Conservation (phyloP, 92 coral and sea anemone species). For the Porites evermanni region DNA sequence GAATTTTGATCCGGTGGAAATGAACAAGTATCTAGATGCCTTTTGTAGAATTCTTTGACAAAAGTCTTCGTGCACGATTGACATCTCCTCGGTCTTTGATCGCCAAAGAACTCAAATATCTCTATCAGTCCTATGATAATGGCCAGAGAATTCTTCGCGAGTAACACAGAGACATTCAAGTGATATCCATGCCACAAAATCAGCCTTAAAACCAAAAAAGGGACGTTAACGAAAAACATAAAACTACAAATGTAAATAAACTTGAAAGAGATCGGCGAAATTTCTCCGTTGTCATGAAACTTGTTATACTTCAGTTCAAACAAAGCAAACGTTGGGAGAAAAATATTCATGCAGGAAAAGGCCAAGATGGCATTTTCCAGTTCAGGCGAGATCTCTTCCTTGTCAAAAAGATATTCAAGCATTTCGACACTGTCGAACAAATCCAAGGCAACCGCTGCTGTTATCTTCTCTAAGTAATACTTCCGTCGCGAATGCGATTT, state of each 20-base stretch:
- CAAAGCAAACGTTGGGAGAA: slow-evolving; percentile 86
- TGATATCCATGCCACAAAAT: slow-evolving; percentile 77
- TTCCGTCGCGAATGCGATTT: slow-evolving; percentile 78
- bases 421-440: slow-evolving; percentile 94
- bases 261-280: slow-evolving; percentile 86
- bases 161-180: slow-evolving; percentile 76
- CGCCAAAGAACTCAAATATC: slow-evolving; percentile 83
- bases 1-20: neutral
- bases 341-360: slow-evolving; percentile 83
- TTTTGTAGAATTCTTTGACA: slow-evolving; percentile 61
- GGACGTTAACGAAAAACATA: slow-evolving; percentile 83
- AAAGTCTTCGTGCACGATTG: slow-evolving; percentile 64
- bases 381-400: slow-evolving; percentile 38
- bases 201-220: slow-evolving; percentile 80
- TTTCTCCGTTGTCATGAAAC: slow-evolving; percentile 85
- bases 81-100: slow-evolving; percentile 83
- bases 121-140: slow-evolving; percentile 78
- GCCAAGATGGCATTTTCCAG: slow-evolving; percentile 67
- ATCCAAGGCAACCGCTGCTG: slow-evolving; percentile 84
- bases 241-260: slow-evolving; percentile 81
- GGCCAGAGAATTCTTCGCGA: slow-evolving; percentile 83
- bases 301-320: slow-evolving; percentile 88
- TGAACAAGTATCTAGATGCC: slow-evolving; percentile 49
- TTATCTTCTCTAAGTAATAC: slow-evolving; percentile 83
- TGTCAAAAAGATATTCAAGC: slow-evolving; percentile 86